These are phyloP conservation scores for Drosophila grimshawi DNA, from an alignment of 1,140 invertebrate species.

Conservation along the genomic window DNA sequence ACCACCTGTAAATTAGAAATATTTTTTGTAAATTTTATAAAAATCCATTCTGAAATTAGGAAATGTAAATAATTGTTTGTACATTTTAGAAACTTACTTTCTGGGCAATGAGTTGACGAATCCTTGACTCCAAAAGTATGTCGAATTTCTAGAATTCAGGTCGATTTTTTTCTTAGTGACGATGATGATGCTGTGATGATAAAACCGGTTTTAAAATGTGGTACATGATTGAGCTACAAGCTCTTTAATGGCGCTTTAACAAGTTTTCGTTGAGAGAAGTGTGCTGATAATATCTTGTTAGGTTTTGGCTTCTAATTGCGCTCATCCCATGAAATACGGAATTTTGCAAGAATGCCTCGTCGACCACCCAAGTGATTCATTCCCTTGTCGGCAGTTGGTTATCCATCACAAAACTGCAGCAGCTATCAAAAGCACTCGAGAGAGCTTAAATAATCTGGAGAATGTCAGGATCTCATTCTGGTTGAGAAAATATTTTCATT, in stretches of 20 bases:
- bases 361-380: slow-evolving; percentile 37
- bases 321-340: slow-evolving; percentile 21
- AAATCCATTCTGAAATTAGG: too few relatives aligned
- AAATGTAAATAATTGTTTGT: too few relatives aligned
- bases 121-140: too few relatives aligned
- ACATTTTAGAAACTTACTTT: too few relatives aligned
- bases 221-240: slow-evolving; percentile 2
- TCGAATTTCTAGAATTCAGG: too few relatives aligned
- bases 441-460: neutral
- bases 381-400: slow-evolving; percentile 13
- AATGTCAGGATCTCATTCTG: neutral
- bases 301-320: slow-evolving; percentile 42
- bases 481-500: neutral
- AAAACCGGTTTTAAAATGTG: slow-evolving; percentile 36
- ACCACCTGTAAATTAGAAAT: too few relatives aligned
- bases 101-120: neutral
- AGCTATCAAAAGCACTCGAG: neutral
- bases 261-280: slow-evolving; percentile 29
- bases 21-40: too few relatives aligned
- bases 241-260: slow-evolving; percentile 46
- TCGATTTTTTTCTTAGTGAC: neutral
- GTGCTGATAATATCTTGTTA: slow-evolving; percentile 45
- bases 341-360: slow-evolving; percentile 10
- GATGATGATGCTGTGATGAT: slow-evolving; percentile 12
- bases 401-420: neutral